A percentile compares a stretch with the other conserved stretches of the same genome.
Evolutionary conservation across 2,797 vertebrate species (phyloP).

Genomic region (Hafferia zeledoni): DNA sequence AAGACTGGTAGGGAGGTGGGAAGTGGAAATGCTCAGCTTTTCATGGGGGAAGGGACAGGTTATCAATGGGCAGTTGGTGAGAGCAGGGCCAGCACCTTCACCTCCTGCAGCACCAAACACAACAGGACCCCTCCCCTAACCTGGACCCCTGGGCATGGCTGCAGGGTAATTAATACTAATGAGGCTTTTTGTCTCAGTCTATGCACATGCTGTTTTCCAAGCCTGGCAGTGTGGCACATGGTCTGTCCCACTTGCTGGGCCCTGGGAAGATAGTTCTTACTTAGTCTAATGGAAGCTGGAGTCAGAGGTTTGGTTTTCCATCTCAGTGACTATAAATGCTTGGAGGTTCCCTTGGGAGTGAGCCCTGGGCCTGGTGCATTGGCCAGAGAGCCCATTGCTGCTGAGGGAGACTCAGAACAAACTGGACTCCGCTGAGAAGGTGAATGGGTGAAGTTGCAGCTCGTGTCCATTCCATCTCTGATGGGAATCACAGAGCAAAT

Average conservation of each 20-base stretch:
- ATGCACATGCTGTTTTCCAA: neutral
- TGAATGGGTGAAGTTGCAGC: neutral
- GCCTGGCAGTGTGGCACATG: neutral
- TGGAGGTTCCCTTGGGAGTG: neutral
- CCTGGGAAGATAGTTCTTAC: neutral
- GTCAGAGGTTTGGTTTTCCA: conserved; percentile 37
- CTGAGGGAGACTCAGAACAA: neutral
- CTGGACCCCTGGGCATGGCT: neutral
- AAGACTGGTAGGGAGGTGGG: neutral
- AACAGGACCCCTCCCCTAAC: neutral
- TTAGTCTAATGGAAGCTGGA: conserved; percentile 36
- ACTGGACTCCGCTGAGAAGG: neutral
- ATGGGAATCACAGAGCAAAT: neutral
- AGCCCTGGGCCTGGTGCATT: neutral
- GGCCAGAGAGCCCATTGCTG: neutral
- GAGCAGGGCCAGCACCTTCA: neutral
- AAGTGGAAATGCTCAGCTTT: neutral
- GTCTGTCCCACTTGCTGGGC: neutral
- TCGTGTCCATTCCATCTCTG: neutral
- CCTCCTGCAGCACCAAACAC: neutral
- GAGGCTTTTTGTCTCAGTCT: neutral
- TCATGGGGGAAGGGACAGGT: neutral
- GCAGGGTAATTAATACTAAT: neutral
- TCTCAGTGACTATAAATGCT: neutral
- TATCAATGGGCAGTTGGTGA: accelerated